Evolutionary conservation across 1,140 invertebrate genomes (phyloP), one percentile per base, ranked within the genome.

Genomic region (Drepana arcuata): DNA sequence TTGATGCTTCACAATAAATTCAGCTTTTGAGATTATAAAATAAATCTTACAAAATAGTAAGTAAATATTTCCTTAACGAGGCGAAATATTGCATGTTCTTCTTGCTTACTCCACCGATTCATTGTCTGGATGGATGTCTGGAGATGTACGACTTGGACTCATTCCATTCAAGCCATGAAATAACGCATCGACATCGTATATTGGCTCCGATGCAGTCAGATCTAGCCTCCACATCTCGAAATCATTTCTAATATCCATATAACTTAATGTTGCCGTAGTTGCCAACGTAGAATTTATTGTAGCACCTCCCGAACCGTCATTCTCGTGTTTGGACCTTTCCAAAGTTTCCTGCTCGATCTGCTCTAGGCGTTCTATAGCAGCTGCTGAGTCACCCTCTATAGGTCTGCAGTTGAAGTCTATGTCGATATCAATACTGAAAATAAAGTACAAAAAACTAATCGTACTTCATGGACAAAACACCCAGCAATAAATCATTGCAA

Each of bases 271-370:
- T 5, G 18, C 18, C 4, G 9, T 21, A 21, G 4, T 21, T 9
- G 18, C n/a, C n/a, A n/a, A 9, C 9, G 18, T 9, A 21, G 18
- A 9, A 21, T 21, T 21, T 5, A 9, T 9, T 9, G 4, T 5
- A 21, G 4, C 18, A 21, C 4, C 9, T 5, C 4, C 18, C 4
- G 18, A 4, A 14, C 1, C 7, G 4, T 23, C 44, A 9, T 59
- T 31, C 12, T 14, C 40, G 27, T 47, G 30, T 49, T 60, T 33
- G 5, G 70, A 28, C 2, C 73, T 56, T 18, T 72, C 59, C 12
- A 49, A 48, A 0, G 73, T 81, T 37, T 81, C 77, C 9, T 47
- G 70, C 45, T 81, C 77, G 12, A 81, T 81, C 38, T 53, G 45
- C 32, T 81, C 77, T 27, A 81, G 48, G 12, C 67, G 59, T 7